These are phyloP conservation scores for Phymanthus crucifer DNA, from an alignment of 92 coral and sea anemone species.

Conservation along the genomic window DNA sequence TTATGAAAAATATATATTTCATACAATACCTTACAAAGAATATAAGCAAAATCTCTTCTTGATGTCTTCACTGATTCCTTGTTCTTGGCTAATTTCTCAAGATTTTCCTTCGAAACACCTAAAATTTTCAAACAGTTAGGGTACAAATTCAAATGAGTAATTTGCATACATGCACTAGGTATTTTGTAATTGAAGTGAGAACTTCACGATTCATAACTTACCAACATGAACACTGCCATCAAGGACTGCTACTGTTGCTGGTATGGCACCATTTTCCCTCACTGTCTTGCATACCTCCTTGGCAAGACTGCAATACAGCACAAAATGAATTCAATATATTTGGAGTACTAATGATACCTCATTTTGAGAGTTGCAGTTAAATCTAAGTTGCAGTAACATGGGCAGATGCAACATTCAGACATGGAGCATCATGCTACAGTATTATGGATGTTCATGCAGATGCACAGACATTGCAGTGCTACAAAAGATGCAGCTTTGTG, in stretches of 20 bases:
- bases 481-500: too few relatives aligned
- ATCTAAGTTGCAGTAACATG: too few relatives aligned
- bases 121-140: neutral
- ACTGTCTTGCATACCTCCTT: slow-evolving; percentile 75
- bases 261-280: slow-evolving; percentile 79
- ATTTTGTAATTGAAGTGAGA: neutral
- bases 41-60: slow-evolving; percentile 82
- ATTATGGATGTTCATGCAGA: too few relatives aligned
- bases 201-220: slow-evolving; percentile 19
- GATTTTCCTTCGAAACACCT: slow-evolving; percentile 76
- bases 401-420: too few relatives aligned
- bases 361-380: neutral
- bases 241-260: slow-evolving; percentile 89
- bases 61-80: slow-evolving; percentile 87
- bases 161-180: neutral
- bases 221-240: slow-evolving; percentile 90
- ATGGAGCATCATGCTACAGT: too few relatives aligned
- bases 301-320: slow-evolving; percentile 60
- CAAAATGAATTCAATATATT: neutral
- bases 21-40: slow-evolving; percentile 94
- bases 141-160: neutral
- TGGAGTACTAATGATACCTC: neutral
- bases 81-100: slow-evolving; percentile 67
- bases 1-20: too few relatives aligned
- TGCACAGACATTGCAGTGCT: too few relatives aligned